Percentiles rank a stretch among this genome's conserved stretches.
These are phyloP conservation scores for Cylloceria caligata DNA, from an alignment of 2,888 invertebrate species.

Conservation along the genomic window DNA sequence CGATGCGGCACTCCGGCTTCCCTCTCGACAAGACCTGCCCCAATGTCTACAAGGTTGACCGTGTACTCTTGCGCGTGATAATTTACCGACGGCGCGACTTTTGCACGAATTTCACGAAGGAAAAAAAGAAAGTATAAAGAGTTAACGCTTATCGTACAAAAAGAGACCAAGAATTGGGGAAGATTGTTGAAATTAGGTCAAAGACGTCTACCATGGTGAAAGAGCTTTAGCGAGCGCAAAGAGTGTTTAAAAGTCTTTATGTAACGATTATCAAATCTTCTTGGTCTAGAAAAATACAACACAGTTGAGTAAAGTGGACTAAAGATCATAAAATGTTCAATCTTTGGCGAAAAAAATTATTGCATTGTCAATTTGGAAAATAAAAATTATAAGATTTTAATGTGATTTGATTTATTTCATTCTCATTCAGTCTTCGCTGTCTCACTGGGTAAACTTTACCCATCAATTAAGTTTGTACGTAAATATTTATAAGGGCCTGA, in stretches of 20 bases:
- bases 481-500: no score
- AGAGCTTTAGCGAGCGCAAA: neutral
- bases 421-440: no score
- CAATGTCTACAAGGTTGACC: conserved; percentile 48
- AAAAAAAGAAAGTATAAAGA: neutral
- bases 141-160: neutral
- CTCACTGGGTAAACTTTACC: no score
- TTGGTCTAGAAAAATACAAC: no score
- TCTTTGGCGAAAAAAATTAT: neutral
- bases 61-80: conserved; percentile 25
- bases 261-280: neutral
- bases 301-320: no score
- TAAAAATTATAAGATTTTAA: no score
- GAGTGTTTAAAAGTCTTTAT: neutral
- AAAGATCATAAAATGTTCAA: neutral
- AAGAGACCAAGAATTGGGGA: conserved; percentile 1
- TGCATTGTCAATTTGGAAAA: no score
- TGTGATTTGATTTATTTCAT: no score
- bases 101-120: conserved; percentile 42
- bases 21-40: conserved; percentile 54
- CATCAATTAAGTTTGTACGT: no score
- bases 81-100: conserved; percentile 32
- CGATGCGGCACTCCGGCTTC: conserved; percentile 16
- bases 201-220: conserved; percentile 2
- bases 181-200: conserved; percentile 42